phyloP scores from a whole-genome alignment of 2,113 vertebrate genomes.

The Barnardius zonarius region DNA sequence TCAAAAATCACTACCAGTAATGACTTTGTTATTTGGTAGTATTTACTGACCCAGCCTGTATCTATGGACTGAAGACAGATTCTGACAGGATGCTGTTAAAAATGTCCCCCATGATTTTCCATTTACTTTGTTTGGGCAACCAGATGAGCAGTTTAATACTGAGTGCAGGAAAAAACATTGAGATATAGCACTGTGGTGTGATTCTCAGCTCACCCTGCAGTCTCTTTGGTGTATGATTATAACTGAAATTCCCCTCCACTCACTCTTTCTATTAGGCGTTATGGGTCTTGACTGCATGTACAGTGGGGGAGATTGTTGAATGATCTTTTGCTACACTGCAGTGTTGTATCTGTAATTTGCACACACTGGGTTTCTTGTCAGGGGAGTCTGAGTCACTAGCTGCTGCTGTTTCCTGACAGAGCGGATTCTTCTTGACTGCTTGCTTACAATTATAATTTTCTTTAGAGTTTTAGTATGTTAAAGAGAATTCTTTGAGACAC shows the following conservation, averaged over 20 bases:
- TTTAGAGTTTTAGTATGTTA: not conserved
- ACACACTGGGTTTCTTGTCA: slow-evolving; percentile 27
- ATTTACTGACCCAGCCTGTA: not conserved
- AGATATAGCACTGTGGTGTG: not conserved
- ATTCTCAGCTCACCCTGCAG: not conserved
- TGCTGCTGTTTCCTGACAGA: slow-evolving; percentile 6
- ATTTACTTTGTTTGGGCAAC: not conserved
- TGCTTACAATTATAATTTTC: not conserved
- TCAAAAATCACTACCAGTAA: not conserved
- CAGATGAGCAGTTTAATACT: not conserved
- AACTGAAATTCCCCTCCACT: slow-evolving; percentile 20
- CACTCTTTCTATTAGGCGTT: not conserved
- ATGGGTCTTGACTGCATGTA: not conserved
- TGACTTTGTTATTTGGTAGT: not conserved
- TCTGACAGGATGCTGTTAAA: not conserved
- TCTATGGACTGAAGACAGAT: not conserved
- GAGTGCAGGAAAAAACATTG: not conserved
- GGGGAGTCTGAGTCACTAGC: slow-evolving; percentile 46
- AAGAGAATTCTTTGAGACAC: not conserved
- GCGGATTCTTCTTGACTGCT: not conserved
- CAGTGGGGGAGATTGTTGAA: slow-evolving; percentile 3
- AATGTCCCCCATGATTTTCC: not conserved
- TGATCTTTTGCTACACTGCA: slow-evolving; percentile 15
- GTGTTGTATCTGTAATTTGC: slow-evolving; percentile 31
- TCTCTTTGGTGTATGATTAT: not conserved